Evolutionary conservation across 2,888 invertebrate species (phyloP).

Genomic region (Leucoma salicis): DNA sequence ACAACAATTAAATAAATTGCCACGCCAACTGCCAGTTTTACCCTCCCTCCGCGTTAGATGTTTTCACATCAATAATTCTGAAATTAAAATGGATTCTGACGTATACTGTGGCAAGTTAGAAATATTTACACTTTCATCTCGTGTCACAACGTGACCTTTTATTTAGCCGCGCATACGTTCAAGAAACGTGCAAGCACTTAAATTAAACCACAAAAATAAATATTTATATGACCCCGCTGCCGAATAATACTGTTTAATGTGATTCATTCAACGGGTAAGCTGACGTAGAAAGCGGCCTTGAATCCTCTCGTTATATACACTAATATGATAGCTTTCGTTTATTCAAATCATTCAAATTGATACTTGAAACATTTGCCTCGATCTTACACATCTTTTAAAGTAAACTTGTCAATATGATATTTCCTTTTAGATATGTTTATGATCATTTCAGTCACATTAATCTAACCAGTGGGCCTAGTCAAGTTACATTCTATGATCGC

Average conservation of each 20-base stretch:
- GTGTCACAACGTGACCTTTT: background rate
- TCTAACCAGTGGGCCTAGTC: no score
- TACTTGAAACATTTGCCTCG: no score
- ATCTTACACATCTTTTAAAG: no score
- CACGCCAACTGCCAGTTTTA: no score
- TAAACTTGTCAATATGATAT: no score
- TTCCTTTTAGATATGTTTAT: no score
- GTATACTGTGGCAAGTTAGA: background rate
- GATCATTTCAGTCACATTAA: no score
- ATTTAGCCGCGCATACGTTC: background rate
- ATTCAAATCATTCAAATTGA: background rate
- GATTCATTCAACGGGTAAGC: constrained; percentile 19
- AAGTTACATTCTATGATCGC: no score
- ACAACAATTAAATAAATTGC: no score
- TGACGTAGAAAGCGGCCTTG: constrained; percentile 27
- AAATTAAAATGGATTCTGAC: no score
- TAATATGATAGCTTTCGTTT: background rate
- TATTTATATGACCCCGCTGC: constrained; percentile 15
- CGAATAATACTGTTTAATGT: constrained; percentile 16
- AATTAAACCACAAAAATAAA: constrained; percentile 14
- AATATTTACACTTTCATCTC: background rate
- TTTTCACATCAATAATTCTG: no score
- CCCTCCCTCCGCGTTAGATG: no score
- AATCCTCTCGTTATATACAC: background rate
- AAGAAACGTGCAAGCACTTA: constrained; percentile 2